Evolutionary conservation across 2,888 invertebrate genomes (phyloP).

Genomic region (Eristalis pertinax): DNA sequence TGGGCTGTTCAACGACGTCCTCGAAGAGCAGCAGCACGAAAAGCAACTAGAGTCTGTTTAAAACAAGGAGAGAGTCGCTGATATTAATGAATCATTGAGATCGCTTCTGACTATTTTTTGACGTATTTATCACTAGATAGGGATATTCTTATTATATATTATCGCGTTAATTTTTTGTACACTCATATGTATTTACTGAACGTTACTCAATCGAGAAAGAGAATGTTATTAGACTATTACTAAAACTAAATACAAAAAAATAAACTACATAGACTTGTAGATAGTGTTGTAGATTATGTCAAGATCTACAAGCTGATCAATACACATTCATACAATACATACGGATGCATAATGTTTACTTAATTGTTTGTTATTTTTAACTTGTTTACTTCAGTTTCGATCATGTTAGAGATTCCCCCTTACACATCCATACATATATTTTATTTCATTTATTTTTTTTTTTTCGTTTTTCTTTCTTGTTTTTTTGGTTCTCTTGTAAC

Average conservation of each 20-base stretch:
- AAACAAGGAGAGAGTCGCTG: conserved; percentile 66
- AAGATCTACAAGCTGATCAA: neutral
- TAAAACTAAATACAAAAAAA: conserved; percentile 5
- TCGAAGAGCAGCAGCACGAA: conserved; percentile 78
- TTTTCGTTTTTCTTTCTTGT: too few species aligned
- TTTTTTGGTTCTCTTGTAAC: conserved; percentile 1
- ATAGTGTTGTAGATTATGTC: neutral
- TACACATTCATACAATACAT: conserved; percentile 3
- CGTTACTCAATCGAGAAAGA: conserved; percentile 38
- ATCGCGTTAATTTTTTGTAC: conserved; percentile 59
- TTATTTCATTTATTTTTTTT: neutral
- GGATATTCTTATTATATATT: conserved; percentile 61
- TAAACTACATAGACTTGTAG: conserved; percentile 20
- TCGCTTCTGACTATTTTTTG: conserved; percentile 70
- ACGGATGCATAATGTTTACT: conserved; percentile 49
- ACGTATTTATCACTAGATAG: conserved; percentile 73
- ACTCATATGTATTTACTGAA: conserved; percentile 49
- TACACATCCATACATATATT: neutral
- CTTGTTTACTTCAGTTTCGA: conserved; percentile 44
- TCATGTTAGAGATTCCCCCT: conserved; percentile 22
- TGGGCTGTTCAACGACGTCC: conserved; percentile 77
- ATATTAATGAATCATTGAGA: conserved; percentile 60
- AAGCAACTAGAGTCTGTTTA: conserved; percentile 44
- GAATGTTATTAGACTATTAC: conserved; percentile 34
- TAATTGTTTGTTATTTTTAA: conserved; percentile 57